Evolutionary conservation across 2,113 vertebrate genomes (phyloP).

Genomic region (Pedionomus torquatus): DNA sequence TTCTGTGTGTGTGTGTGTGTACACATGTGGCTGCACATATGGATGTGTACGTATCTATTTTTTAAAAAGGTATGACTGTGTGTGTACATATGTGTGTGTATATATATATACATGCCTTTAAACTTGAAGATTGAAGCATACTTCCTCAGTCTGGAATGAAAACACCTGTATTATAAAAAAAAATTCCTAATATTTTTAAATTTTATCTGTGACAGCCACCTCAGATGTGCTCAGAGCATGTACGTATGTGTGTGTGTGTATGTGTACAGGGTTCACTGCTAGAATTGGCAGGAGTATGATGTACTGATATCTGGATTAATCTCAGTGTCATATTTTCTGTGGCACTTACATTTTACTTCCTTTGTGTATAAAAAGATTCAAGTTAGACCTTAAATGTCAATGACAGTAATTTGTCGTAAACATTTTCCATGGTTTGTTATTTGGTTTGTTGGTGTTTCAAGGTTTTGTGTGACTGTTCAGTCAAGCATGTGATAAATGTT

Average conservation of each 20-base stretch:
- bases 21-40: not conserved
- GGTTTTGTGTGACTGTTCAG: constrained; percentile 22
- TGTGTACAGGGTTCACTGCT: not conserved
- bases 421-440: not conserved
- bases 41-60: not conserved
- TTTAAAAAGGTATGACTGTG: not conserved
- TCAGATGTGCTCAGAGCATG: not conserved
- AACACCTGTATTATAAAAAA: not conserved
- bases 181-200: not conserved
- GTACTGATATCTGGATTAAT: constrained; percentile 69
- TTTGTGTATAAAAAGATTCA: constrained; percentile 20
- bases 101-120: not conserved
- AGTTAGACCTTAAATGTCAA: not conserved
- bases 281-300: not conserved
- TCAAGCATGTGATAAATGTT: constrained; percentile 39
- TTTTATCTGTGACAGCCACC: not conserved
- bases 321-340: constrained; percentile 55
- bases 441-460: not conserved
- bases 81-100: not conserved
- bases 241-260: not conserved
- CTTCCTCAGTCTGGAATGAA: not conserved
- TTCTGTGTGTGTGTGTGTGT: not conserved
- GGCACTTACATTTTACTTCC: constrained; percentile 35
- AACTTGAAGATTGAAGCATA: not conserved
- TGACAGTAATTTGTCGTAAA: not conserved